These are phyloP conservation scores for Archocentrus centrarchus DNA, from an alignment of 2,113 vertebrate species.

Conservation along the genomic window DNA sequence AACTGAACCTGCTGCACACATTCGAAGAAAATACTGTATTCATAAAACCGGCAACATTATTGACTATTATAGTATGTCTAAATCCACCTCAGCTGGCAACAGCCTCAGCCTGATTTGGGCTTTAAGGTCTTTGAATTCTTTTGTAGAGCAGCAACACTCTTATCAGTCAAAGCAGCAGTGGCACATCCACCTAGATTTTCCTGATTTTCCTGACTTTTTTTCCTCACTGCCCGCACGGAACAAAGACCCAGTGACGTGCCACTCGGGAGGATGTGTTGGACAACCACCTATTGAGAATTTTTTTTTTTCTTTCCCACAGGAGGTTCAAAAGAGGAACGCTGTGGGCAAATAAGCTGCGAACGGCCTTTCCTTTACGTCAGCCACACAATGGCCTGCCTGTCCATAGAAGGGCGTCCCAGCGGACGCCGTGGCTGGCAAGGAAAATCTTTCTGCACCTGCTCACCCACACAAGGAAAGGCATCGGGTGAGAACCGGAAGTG, in stretches of 20 bases:
- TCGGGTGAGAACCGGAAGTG: conserved; percentile 42
- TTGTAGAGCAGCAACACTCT: conserved; percentile 15
- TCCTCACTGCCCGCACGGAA: conserved; percentile 8
- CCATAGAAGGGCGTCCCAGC: conserved; percentile 52
- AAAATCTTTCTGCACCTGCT: conserved; percentile 69
- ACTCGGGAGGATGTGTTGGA: conserved; percentile 71
- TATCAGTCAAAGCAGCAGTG: conserved; percentile 44
- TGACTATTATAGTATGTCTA: conserved; percentile 20
- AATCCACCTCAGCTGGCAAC: conserved; percentile 36
- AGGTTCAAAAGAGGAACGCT: conserved; percentile 60
- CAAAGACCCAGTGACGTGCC: conserved; percentile 66
- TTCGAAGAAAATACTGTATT: conserved; percentile 21
- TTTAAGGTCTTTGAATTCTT: conserved; percentile 17
- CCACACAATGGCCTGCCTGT: conserved; percentile 68
- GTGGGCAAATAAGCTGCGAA: conserved; percentile 57
- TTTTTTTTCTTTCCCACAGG: conserved; percentile 62
- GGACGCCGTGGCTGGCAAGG: conserved; percentile 55
- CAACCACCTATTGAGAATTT: conserved; percentile 65
- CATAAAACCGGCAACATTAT: conserved; percentile 44
- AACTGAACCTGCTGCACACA: conserved; percentile 36
- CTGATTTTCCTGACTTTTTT: conserved; percentile 45
- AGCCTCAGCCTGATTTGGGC: not conserved
- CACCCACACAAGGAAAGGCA: conserved; percentile 55
- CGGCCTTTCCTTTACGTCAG: conserved; percentile 73
- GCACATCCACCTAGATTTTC: conserved; percentile 36